Evolutionary conservation across 2,888 invertebrate genomes (phyloP).

Genomic region (Holacanthella duospinosa): DNA sequence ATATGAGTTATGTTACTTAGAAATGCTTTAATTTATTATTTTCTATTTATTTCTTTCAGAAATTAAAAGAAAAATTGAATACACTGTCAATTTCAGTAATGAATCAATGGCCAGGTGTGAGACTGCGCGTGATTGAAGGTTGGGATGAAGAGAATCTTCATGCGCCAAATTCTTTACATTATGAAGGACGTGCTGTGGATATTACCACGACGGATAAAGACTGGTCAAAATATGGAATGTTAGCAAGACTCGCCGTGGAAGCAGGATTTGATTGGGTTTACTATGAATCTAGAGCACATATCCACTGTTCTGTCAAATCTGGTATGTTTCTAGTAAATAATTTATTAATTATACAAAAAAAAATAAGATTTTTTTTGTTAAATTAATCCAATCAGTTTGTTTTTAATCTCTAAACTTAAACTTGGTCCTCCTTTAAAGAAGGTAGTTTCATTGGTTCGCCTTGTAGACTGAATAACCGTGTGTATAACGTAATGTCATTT

Average conservation of each 20-base stretch:
- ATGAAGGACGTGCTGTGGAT: conserved; percentile 93
- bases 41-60: no score
- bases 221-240: conserved; percentile 86
- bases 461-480: no score
- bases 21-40: no score
- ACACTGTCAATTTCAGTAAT: conserved; percentile 89
- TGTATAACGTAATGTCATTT: no score
- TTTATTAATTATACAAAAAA: no score
- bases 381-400: no score
- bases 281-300: conserved; percentile 86
- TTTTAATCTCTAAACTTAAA: not conserved
- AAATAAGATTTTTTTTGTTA: no score
- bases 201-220: conserved; percentile 89
- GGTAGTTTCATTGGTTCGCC: no score
- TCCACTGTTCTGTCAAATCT: conserved; percentile 95
- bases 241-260: conserved; percentile 87
- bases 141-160: conserved; percentile 78
- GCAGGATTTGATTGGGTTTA: conserved; percentile 99
- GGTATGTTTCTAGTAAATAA: conserved; percentile 63
- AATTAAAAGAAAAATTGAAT: conserved; percentile 90
- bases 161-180: conserved; percentile 78
- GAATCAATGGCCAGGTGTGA: conserved; percentile 96
- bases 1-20: no score
- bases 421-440: no score
- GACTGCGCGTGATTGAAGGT: conserved; percentile 82